Evolutionary conservation across 2,797 vertebrate genomes (phyloP), one percentile per base, ranked within the genome.

Genomic region (Siniperca scherzeri): DNA sequence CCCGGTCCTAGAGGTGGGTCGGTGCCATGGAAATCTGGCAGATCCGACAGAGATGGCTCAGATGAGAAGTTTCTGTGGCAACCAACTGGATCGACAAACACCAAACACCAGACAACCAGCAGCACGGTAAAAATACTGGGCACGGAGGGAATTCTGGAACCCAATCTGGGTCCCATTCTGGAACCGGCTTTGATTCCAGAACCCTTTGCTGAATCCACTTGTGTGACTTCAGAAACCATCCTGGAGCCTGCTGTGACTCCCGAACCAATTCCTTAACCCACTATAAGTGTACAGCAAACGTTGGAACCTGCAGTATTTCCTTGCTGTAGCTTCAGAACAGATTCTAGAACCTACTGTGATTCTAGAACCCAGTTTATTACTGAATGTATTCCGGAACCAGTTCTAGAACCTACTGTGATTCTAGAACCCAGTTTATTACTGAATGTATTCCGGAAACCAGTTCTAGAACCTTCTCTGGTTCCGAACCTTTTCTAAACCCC

Each of bases 11-110:
- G 68, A 40, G 87, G 80, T 0, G 67, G 22, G 11, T 67, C 56
- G 0, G 81, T 82, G 48, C 56, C 2, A 1, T 53, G 48, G 56
- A 82, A 8, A 38, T 72, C 87, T 0, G 71, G 50, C 12, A 38
- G 14, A 1, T 87, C 78, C 0, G 62, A 61, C 1, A 9, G 42
- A 22, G 40, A 0, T 1, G 27, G 11, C 8, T 82, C 74, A 3
- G 70, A 74, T 2, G 91, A 89, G 66, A 14, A 14, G 87, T 83
- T 89, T 1, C 27, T 25, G 6, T 62, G 56, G 80, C 87, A 76
- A 1, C 46, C 14, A 2, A 46, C 89, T 0, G 70, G 77, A 5
- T 7, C 0, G 2, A 66, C 36, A 1, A 71, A 65, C 30, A 10
- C 3, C 66, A 87, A 68, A 62, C 64, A 68, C 40, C 53, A 78